These are phyloP conservation scores for Masnerella sp. DNA, from an alignment of 2,888 invertebrate species.

Conservation along the genomic window DNA sequence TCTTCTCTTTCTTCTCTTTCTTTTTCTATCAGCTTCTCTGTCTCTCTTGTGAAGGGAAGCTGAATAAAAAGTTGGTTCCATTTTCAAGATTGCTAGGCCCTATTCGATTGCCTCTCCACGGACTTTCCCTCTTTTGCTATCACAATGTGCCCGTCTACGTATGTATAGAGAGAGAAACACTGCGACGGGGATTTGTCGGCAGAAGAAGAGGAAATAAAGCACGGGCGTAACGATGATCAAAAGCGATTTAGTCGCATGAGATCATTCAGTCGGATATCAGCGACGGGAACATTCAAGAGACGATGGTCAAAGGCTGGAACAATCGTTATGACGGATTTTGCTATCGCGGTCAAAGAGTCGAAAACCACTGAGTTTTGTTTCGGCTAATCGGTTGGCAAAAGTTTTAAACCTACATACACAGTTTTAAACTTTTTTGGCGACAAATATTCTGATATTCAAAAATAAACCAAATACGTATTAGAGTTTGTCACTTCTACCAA, in stretches of 20 bases:
- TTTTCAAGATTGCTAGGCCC: conserved; percentile 60
- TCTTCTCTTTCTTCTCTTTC: not conserved
- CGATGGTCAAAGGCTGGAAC: conserved; percentile 24
- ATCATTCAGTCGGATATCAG: conserved; percentile 39
- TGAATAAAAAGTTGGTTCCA: conserved; percentile 57
- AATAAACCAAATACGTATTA: too few species aligned
- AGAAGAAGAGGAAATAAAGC: conserved; percentile 56
- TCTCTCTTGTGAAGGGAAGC: conserved; percentile 23
- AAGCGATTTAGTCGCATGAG: conserved; percentile 67
- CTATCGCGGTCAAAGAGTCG: too few species aligned
- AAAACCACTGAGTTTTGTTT: too few species aligned
- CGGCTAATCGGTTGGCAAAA: too few species aligned
- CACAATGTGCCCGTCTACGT: conserved; percentile 13
- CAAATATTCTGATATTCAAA: too few species aligned
- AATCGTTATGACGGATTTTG: conserved; percentile 22
- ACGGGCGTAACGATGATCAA: conserved; percentile 67
- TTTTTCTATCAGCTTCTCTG: conserved; percentile 18
- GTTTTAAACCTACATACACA: too few species aligned
- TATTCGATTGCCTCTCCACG: conserved; percentile 58
- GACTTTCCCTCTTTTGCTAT: conserved; percentile 37
- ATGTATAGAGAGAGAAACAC: conserved; percentile 32
- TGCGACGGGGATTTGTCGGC: conserved; percentile 36
- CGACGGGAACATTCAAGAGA: conserved; percentile 31
- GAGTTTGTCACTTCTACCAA: too few species aligned
- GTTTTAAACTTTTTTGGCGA: too few species aligned